These are phyloP conservation scores for Sceloporus undulatus DNA, from an alignment of 2,113 vertebrate genomes.

Conservation along the genomic window DNA sequence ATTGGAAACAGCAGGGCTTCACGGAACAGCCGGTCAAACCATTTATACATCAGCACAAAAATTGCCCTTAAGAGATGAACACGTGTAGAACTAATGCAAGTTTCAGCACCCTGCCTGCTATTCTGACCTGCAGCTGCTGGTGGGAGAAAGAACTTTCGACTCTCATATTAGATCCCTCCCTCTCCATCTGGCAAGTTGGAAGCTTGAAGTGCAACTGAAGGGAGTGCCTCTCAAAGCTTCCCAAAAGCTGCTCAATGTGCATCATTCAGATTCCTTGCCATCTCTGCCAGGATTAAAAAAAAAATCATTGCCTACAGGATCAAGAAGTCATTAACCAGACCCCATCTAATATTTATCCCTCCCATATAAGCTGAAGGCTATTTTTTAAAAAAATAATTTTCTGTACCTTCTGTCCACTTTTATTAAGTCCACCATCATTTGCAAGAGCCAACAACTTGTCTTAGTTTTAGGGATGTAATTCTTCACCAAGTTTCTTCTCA, in stretches of 20 bases:
- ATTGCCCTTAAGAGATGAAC: conserved; percentile 11
- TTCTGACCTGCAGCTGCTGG: conserved; percentile 42
- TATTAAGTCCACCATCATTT: conserved; percentile 47
- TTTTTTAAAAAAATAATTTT: background rate
- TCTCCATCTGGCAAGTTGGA: conserved; percentile 55
- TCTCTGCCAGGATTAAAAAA: conserved; percentile 48
- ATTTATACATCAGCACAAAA: conserved; percentile 15
- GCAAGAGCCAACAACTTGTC: conserved; percentile 33
- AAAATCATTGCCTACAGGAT: conserved; percentile 44
- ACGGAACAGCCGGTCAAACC: conserved; percentile 21
- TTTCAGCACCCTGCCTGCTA: conserved; percentile 12
- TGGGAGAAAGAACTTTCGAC: background rate
- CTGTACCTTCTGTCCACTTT: conserved; percentile 12
- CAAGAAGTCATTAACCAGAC: conserved; percentile 60
- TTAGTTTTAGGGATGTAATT: background rate
- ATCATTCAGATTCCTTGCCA: conserved; percentile 36
- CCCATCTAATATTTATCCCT: conserved; percentile 27
- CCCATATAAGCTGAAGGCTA: background rate
- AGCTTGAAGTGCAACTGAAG: conserved; percentile 27
- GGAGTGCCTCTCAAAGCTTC: conserved; percentile 38
- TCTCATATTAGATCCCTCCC: conserved; percentile 21
- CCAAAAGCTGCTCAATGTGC: conserved; percentile 38
- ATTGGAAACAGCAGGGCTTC: conserved; percentile 42
- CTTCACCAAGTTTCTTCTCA: no score
- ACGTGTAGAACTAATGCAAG: conserved; percentile 20